Evolutionary conservation across 1,140 invertebrate species (phyloP).

Genomic region (Meloidogyne chitwoodi): DNA sequence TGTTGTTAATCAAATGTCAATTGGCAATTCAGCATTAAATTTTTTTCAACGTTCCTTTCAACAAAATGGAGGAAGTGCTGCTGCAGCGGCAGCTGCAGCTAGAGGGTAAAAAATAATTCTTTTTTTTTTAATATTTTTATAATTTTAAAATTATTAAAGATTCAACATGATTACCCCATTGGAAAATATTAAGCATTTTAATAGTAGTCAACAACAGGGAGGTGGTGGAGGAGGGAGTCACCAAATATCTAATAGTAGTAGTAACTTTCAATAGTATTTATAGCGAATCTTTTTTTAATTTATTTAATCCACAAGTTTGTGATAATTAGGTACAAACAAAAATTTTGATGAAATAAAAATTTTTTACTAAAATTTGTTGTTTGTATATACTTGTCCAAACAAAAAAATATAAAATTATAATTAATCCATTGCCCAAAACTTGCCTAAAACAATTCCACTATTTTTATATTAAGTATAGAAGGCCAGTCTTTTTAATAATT

Average conservation of each 20-base stretch:
- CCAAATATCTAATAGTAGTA: neutral
- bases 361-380: too few relatives aligned
- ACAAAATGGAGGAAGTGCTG: conserved; percentile 20
- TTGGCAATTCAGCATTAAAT: conserved; percentile 36
- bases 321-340: too few relatives aligned
- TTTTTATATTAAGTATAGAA: too few relatives aligned
- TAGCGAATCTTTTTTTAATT: too few relatives aligned
- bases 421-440: too few relatives aligned
- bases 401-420: too few relatives aligned
- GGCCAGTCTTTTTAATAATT: too few relatives aligned
- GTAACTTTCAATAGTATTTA: neutral
- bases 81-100: conserved; percentile 8
- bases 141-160: conserved; percentile 21
- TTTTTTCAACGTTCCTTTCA: conserved; percentile 49
- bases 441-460: too few relatives aligned
- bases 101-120: conserved; percentile 6
- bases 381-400: too few relatives aligned
- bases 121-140: neutral
- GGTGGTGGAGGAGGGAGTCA: conserved; percentile 16
- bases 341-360: too few relatives aligned
- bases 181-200: conserved; percentile 58
- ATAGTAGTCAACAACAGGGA: conserved; percentile 27
- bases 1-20: conserved; percentile 34
- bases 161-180: conserved; percentile 60
- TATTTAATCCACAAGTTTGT: too few relatives aligned